Evolutionary conservation across 2,888 invertebrate species (phyloP).

Genomic region (Diarsia brunnea): DNA sequence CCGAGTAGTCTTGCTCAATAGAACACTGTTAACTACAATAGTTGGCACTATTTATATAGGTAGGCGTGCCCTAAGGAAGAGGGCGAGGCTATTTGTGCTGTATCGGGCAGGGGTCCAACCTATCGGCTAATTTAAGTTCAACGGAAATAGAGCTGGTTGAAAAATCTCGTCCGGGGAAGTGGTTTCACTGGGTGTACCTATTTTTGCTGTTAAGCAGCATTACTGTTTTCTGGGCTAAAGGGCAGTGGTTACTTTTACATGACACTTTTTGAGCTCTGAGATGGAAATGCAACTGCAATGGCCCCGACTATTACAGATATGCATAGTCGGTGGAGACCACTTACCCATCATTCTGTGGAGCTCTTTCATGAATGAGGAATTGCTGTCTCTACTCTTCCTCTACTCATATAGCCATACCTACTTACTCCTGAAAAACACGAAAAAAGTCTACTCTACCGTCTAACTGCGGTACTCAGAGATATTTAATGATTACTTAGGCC

Average conservation of each 20-base stretch:
- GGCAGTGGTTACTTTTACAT: no score
- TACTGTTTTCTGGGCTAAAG: neutral
- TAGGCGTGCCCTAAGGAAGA: constrained; percentile 8
- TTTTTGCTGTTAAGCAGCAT: neutral
- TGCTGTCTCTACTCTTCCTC: no score
- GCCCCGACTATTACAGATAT: no score
- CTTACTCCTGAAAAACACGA: no score
- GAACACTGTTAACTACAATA: constrained; percentile 19
- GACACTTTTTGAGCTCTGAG: neutral
- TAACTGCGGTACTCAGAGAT: no score
- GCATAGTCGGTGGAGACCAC: neutral
- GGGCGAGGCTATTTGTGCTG: constrained; percentile 16
- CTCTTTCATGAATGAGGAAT: no score
- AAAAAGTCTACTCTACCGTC: no score
- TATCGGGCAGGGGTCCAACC: constrained; percentile 40
- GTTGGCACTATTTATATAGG: constrained; percentile 37
- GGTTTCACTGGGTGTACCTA: neutral
- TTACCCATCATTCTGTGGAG: neutral
- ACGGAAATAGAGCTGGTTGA: neutral
- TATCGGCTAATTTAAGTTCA: constrained; percentile 21
- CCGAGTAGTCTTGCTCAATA: constrained; percentile 32
- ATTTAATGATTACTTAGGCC: no score
- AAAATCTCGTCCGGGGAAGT: neutral
- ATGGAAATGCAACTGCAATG: no score
- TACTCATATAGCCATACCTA: no score